These are phyloP conservation scores for Archegozetes longisetosus DNA, from an alignment of 1,140 invertebrate genomes.

Conservation along the genomic window DNA sequence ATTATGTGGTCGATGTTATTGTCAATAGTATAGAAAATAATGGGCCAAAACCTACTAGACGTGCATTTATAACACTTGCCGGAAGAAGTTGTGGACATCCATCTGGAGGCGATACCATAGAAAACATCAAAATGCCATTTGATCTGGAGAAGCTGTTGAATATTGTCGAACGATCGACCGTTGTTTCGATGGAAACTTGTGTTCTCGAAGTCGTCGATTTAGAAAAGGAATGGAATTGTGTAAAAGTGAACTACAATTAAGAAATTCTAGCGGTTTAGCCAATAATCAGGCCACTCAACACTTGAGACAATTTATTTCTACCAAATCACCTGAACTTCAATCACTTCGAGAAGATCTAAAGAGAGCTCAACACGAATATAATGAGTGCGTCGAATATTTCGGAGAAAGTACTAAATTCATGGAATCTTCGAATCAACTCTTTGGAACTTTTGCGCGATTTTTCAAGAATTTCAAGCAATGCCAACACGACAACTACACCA, in stretches of 20 bases:
- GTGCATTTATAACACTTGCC: neutral
- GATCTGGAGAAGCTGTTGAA: constrained; percentile 16
- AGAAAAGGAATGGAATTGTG: constrained; percentile 88
- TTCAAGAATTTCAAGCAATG: constrained; percentile 79
- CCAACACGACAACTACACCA: constrained; percentile 77
- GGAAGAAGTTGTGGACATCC: neutral
- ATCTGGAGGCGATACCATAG: neutral
- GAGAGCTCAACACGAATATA: constrained; percentile 56
- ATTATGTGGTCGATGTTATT: constrained; percentile 85
- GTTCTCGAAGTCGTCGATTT: constrained; percentile 76
- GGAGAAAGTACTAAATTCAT: constrained; percentile 66
- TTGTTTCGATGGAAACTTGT: constrained; percentile 88
- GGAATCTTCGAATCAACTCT: constrained; percentile 75
- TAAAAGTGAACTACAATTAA: constrained; percentile 57
- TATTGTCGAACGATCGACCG: constrained; percentile 8
- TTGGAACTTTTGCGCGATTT: constrained; percentile 81
- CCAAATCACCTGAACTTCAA: constrained; percentile 12
- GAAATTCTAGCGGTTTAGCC: constrained; percentile 11
- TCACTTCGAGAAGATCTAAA: constrained; percentile 15
- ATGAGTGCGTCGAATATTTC: constrained; percentile 84
- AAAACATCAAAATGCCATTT: constrained; percentile 16
- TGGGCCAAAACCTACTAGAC: neutral
- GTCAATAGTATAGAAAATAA: constrained; percentile 14
- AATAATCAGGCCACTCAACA: constrained; percentile 7
- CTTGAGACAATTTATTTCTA: constrained; percentile 12